Evolutionary conservation across 2,113 vertebrate genomes (phyloP).

Genomic region (Cyanoderma ruficeps): DNA sequence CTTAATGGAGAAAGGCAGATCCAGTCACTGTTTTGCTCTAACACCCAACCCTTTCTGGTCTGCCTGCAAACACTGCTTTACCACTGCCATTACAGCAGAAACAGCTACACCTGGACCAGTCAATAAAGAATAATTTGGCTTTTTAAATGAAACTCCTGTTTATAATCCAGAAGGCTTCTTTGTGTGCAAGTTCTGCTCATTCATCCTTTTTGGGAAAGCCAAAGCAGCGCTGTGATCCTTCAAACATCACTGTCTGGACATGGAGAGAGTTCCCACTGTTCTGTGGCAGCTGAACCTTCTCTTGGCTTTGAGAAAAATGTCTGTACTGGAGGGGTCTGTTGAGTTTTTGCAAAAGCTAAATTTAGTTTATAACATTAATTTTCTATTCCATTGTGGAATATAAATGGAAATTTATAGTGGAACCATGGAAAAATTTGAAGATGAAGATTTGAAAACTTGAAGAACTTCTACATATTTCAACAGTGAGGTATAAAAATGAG

Average conservation of each 20-base stretch:
- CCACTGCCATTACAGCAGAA: neutral
- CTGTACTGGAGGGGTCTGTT: neutral
- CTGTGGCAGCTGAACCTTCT: neutral
- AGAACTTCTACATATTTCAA: neutral
- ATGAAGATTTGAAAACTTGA: neutral
- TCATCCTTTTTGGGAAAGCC: slow-evolving; percentile 14
- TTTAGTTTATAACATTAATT: neutral
- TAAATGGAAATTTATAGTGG: neutral
- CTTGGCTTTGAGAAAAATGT: neutral
- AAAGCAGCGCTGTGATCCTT: neutral
- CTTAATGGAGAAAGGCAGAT: neutral
- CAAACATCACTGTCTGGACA: fast-evolving
- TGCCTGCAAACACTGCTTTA: neutral
- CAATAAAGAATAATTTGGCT: neutral
- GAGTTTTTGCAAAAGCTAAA: neutral
- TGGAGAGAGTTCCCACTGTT: neutral
- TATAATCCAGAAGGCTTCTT: neutral
- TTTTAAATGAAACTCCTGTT: neutral
- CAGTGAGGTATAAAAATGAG: slow-evolving; percentile 9
- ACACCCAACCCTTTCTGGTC: neutral
- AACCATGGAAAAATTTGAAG: neutral
- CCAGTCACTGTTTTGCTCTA: neutral
- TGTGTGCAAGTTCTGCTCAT: neutral
- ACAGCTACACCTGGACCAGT: neutral
- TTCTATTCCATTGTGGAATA: neutral